Percentiles rank a stretch among this genome's conserved stretches.
Conservation (phyloP, 2,797 vertebrate species). For the Enteromius afrohamiltoni region DNA sequence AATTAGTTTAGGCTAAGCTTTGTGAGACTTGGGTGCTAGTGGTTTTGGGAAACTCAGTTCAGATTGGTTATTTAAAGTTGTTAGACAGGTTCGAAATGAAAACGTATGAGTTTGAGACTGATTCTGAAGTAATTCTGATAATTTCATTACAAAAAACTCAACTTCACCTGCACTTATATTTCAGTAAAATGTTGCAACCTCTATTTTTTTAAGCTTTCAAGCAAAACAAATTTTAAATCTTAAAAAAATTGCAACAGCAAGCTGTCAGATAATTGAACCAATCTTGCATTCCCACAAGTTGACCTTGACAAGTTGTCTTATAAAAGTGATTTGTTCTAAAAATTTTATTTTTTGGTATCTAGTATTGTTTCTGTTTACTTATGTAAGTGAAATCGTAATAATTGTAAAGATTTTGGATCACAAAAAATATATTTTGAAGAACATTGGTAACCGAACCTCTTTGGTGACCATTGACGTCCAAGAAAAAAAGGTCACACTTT, state of each 20-base stretch:
- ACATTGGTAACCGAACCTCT: not conserved
- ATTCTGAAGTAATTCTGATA: not conserved
- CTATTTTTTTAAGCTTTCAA: not conserved
- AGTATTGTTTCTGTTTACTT: not conserved
- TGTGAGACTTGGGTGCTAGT: not conserved
- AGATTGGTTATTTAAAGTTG: not conserved
- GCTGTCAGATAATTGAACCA: not conserved
- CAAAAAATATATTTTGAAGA: not conserved
- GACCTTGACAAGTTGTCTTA: not conserved
- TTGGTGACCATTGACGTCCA: not conserved
- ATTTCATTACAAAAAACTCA: not conserved
- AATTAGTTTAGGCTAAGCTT: not conserved
- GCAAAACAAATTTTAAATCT: not conserved
- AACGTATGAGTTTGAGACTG: not conserved
- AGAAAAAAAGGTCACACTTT: not conserved
- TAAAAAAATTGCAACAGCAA: not conserved
- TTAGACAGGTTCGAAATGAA: not conserved
- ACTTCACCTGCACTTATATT: not conserved
- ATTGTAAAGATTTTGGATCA: not conserved
- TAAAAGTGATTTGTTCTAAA: not conserved
- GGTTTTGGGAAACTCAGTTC: not conserved
- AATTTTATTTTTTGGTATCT: not conserved
- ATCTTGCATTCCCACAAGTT: not conserved
- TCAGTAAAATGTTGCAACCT: not conserved
- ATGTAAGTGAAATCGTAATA: not conserved